phyloP scores from a whole-genome alignment of 64 coral and sea anemone species.

The Pachyseris speciosa region DNA sequence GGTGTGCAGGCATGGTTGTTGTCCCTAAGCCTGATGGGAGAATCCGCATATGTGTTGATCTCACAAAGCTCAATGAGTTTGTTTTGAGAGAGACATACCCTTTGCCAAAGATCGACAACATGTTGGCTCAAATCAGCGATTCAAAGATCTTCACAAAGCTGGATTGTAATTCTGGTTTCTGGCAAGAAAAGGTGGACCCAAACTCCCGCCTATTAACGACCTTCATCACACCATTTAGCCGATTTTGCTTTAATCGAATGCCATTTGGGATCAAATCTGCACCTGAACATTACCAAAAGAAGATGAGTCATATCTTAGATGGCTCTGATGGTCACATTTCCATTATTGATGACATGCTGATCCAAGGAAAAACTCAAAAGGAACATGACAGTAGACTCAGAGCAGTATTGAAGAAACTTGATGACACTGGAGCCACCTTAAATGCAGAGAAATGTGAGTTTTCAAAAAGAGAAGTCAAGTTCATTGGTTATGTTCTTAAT shows the following conservation, averaged over 20 bases:
- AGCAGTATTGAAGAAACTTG: slow-evolving; percentile 8
- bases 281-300: neutral
- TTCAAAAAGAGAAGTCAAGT: slow-evolving; percentile 17
- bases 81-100: neutral
- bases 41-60: neutral
- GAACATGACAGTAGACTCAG: neutral
- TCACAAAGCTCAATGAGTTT: neutral
- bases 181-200: neutral
- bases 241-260: slow-evolving; percentile 7
- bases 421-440: neutral
- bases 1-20: slow-evolving; percentile 53
- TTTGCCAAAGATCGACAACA: neutral
- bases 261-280: neutral
- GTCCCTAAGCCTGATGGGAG: slow-evolving; percentile 18
- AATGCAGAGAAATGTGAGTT: slow-evolving; percentile 11
- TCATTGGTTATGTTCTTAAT: no score
- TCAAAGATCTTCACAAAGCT: slow-evolving; percentile 24
- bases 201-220: neutral
- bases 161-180: neutral
- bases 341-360: neutral
- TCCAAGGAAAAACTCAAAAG: neutral
- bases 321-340: neutral
- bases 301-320: neutral
- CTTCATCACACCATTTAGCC: neutral
- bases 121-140: slow-evolving; percentile 28